Percentiles rank a stretch among this genome's conserved stretches.
phyloP scores from a whole-genome alignment of 2,888 invertebrate species.

The Drosophila hamatofila region DNA sequence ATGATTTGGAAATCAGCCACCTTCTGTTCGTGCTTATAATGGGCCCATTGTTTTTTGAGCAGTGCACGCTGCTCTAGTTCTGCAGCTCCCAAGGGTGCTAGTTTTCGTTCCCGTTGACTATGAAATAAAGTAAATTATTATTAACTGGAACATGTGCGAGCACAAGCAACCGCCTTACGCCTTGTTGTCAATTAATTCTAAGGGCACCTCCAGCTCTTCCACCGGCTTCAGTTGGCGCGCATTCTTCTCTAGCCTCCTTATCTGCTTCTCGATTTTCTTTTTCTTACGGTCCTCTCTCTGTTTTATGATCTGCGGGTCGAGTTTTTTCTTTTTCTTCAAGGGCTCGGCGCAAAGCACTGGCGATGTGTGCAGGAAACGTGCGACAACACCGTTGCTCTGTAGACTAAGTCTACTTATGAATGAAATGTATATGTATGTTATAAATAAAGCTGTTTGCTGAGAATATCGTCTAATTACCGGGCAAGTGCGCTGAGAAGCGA shows the following conservation, averaged over 20 bases:
- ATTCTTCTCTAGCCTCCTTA: slow-evolving; percentile 92
- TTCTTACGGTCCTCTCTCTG: slow-evolving; percentile 93
- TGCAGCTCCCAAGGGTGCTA: slow-evolving; percentile 86
- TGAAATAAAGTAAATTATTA: fast-evolving
- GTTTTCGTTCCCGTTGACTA: slow-evolving; percentile 87
- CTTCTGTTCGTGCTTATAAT: slow-evolving; percentile 89
- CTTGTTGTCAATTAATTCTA: slow-evolving; percentile 86
- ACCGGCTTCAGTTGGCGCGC: slow-evolving; percentile 95
- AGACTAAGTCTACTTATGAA: slow-evolving; percentile 60
- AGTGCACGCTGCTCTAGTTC: slow-evolving; percentile 88
- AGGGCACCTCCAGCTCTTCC: slow-evolving; percentile 92
- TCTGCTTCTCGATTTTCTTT: slow-evolving; percentile 94
- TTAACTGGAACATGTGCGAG: too few species aligned
- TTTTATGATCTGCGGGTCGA: slow-evolving; percentile 93
- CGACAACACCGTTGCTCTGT: slow-evolving; percentile 35
- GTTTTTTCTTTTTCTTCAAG: slow-evolving; percentile 94
- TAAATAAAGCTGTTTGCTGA: not conserved
- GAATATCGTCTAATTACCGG: slow-evolving; percentile 51
- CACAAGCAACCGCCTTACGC: slow-evolving; percentile 52
- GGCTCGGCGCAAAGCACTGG: slow-evolving; percentile 89
- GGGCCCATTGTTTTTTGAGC: slow-evolving; percentile 91
- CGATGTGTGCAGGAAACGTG: slow-evolving; percentile 74
- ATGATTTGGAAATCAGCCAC: slow-evolving; percentile 89
- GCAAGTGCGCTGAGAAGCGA: slow-evolving; percentile 65
- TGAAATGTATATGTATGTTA: not conserved